phyloP scores from a whole-genome alignment of 2,888 invertebrate genomes.

The Rotaria sp. region DNA sequence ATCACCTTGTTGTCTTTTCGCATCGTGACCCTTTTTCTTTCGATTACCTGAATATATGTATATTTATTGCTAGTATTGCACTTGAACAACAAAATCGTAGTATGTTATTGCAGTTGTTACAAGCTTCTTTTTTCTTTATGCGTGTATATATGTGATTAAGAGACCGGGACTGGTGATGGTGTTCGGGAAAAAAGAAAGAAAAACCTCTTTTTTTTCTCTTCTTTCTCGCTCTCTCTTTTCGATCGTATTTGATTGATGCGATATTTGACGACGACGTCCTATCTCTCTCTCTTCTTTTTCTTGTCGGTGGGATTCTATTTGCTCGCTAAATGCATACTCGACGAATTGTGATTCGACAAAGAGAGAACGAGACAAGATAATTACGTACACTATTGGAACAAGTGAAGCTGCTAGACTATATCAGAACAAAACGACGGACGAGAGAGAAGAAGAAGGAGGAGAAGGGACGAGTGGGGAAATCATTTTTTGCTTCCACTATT shows the following conservation, averaged over 20 bases:
- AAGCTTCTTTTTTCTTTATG: neutral
- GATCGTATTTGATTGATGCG: conserved; percentile 3
- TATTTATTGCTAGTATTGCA: neutral
- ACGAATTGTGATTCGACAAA: neutral
- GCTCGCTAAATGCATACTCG: neutral
- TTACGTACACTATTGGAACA: conserved; percentile 6
- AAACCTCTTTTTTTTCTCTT: conserved; percentile 7
- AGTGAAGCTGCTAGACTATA: neutral
- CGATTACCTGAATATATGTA: neutral
- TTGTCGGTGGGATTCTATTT: neutral
- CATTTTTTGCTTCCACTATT: neutral
- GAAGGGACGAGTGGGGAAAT: neutral
- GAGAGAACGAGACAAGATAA: conserved; percentile 1
- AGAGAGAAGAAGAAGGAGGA: neutral
- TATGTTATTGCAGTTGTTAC: neutral
- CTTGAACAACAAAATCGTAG: neutral
- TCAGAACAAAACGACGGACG: neutral
- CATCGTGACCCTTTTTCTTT: neutral
- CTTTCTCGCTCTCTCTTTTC: neutral
- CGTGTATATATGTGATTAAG: neutral
- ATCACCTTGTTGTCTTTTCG: neutral
- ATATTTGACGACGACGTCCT: conserved; percentile 13
- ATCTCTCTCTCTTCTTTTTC: neutral
- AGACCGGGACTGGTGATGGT: conserved; percentile 1
- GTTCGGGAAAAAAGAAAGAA: neutral